A percentile compares a stretch with the other conserved stretches of the same genome.
Evolutionary conservation across 2,888 invertebrate species (phyloP).

Genomic region (Penaeus monodon): DNA sequence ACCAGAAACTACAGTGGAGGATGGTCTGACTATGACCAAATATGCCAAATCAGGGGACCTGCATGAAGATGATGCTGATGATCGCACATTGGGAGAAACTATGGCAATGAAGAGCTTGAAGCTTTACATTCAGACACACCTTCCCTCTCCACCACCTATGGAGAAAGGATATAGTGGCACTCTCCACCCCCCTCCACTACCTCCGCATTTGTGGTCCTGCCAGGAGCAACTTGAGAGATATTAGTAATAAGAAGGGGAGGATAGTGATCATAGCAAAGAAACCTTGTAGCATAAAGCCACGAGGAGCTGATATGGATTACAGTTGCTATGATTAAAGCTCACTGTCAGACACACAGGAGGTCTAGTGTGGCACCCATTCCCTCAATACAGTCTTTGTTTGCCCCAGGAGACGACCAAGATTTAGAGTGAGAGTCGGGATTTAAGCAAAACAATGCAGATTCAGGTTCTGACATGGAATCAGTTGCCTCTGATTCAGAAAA

Average conservation of each 20-base stretch:
- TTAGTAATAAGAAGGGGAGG: constrained; percentile 47
- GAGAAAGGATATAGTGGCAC: constrained; percentile 41
- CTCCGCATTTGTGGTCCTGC: constrained; percentile 37
- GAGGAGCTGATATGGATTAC: constrained; percentile 53
- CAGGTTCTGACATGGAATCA: constrained; percentile 65
- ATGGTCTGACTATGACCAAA: constrained; percentile 48
- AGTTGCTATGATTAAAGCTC: constrained; percentile 63
- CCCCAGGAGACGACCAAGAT: constrained; percentile 40
- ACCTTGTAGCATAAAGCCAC: constrained; percentile 37
- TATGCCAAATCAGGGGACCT: constrained; percentile 28
- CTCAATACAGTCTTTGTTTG: constrained; percentile 34
- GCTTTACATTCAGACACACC: constrained; percentile 43
- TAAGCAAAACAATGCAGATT: constrained; percentile 43
- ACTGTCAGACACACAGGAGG: constrained; percentile 48
- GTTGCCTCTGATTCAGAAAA: constrained; percentile 58
- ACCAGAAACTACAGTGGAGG: constrained; percentile 24
- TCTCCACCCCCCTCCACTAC: constrained; percentile 53
- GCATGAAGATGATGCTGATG: constrained; percentile 51
- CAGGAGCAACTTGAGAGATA: constrained; percentile 55
- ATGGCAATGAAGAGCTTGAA: constrained; percentile 61
- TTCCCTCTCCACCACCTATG: constrained; percentile 47
- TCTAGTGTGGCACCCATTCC: constrained; percentile 25
- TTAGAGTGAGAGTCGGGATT: constrained; percentile 47
- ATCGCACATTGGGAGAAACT: constrained; percentile 64
- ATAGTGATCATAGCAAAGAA: constrained; percentile 46